Evolutionary conservation across 2,797 vertebrate species (phyloP), one percentile per base, ranked within the genome.

Genomic region (Sciurus carolinensis): DNA sequence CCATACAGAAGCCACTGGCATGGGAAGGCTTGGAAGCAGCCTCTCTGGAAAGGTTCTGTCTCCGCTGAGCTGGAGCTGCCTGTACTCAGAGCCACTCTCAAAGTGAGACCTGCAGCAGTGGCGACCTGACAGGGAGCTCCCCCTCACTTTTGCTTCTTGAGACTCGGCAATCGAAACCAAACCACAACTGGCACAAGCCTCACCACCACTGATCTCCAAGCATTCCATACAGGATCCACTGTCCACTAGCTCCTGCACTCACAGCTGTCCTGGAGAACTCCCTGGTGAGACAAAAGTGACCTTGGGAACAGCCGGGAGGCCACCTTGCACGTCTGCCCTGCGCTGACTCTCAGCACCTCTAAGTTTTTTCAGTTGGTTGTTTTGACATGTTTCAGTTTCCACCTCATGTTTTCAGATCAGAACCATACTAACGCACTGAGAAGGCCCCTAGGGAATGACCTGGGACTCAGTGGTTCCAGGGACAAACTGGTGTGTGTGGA

Each of bases 361-460:
- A 0, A 0, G 47, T 3, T 47, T 77, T 83, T 71, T 54, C 44
- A 36, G 30, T 84, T 62, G 59, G 59, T 57, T 71, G n/a, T 94
- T 94, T 73, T 92, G 64, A 89, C 71, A 17, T 71, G n/a, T 87
- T 92, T 92, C 17, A 2, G 59, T 94, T 90, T 87, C 76, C 86
- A 26, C 67, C 76, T 95, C 84, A 18, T 3, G 11, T n/a, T 94
- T 95, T 91, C 83, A 95, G 62, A 72, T 71, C 57, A 95, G 84
- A 95, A 54, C 50, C 72, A 42, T 39, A 36, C 5, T 1, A 30
- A 24, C 88, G 88, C n/a, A 79, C 93, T 59, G 36, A 52, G 82
- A 91, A 52, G 69, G 44, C 77, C 75, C 67, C 69, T 20, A 5
- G 86, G 73, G 73, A 69, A 11, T 30, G 47, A 17, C 87, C 5